Conservation (phyloP, 2,113 vertebrate genomes). For the Oncorhynchus keta region DNA sequence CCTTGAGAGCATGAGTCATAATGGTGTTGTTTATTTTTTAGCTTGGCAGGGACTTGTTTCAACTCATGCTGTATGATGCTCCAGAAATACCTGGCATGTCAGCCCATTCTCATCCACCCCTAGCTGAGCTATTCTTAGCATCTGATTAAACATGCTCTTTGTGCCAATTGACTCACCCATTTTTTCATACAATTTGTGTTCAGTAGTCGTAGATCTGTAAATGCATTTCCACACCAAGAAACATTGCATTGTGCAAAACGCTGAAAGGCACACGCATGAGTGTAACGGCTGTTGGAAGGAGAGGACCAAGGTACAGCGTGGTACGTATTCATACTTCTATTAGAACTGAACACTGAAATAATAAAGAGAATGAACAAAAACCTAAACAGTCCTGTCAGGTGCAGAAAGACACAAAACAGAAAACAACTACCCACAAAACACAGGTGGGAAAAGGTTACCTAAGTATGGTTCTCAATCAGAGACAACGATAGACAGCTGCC, state of each 20-base stretch:
- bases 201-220: background rate
- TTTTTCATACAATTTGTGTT: background rate
- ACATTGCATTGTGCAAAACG: background rate
- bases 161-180: constrained; percentile 6
- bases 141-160: constrained; percentile 10
- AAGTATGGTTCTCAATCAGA: too few relatives aligned
- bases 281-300: background rate
- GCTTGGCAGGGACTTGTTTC: background rate
- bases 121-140: constrained; percentile 9
- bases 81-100: background rate
- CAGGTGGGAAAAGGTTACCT: too few relatives aligned
- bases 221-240: background rate
- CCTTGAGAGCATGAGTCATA: background rate
- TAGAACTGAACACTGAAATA: too few relatives aligned
- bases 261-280: background rate
- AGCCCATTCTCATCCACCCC: background rate
- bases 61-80: background rate
- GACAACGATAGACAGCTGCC: too few relatives aligned
- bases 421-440: too few relatives aligned
- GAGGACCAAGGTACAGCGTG: too few relatives aligned
- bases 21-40: background rate
- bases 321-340: too few relatives aligned
- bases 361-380: too few relatives aligned
- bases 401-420: too few relatives aligned
- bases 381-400: too few relatives aligned